Percentiles rank a stretch among this genome's conserved stretches.
Conservation (phyloP, 2,797 vertebrate genomes). For the Choloepus didactylus region DNA sequence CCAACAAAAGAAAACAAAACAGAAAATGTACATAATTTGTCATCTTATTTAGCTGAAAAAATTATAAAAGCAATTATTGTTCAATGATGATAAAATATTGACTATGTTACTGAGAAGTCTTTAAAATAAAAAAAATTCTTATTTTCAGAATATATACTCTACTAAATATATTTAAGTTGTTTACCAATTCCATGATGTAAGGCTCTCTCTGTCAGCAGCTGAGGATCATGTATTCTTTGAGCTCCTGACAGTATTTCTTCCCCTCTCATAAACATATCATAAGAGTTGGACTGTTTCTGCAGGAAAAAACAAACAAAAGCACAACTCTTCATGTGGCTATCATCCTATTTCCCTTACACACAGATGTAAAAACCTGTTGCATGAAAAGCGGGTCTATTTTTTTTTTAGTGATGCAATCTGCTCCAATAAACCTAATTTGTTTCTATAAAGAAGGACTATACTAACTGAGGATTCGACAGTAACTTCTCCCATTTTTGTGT, state of each 20-base stretch:
- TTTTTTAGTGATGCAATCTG: background rate
- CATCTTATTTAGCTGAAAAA: constrained; percentile 39
- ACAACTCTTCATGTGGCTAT: background rate
- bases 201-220: constrained; percentile 96
- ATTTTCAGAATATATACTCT: constrained; percentile 10
- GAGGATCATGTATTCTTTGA: constrained; percentile 96
- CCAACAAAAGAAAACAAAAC: constrained; percentile 69
- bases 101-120: constrained; percentile 33
- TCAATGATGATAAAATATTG: constrained; percentile 14
- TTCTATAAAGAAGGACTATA: constrained; percentile 53
- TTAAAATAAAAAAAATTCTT: constrained; percentile 17
- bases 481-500: constrained; percentile 10
- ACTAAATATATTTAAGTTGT: constrained; percentile 54
- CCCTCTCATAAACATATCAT: constrained; percentile 99
- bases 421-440: background rate
- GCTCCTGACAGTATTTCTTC: constrained; percentile 99
- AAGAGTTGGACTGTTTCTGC: constrained; percentile 98
- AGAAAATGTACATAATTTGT: background rate
- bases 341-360: background rate
- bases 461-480: background rate
- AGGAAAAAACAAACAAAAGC: constrained; percentile 39
- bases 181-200: constrained; percentile 95
- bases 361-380: background rate
- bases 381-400: constrained; percentile 16
- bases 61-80: background rate